A percentile compares a stretch with the other conserved stretches of the same genome.
Conservation (phyloP, 1,140 invertebrate genomes). For the Lepidurus couesii region DNA sequence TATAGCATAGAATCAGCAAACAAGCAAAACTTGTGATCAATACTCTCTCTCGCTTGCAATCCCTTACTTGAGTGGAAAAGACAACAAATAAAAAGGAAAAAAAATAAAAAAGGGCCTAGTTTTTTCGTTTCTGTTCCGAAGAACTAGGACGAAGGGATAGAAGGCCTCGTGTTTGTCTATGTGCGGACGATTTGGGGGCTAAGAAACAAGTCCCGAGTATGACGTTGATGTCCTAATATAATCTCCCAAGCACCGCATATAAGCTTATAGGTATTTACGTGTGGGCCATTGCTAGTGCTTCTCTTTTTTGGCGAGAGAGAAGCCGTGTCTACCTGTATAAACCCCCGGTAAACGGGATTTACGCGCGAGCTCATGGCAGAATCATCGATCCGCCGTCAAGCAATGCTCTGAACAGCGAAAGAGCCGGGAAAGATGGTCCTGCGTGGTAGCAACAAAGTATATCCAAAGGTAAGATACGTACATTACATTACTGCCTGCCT, state of each 20-base stretch:
- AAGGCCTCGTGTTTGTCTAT: too few relatives aligned
- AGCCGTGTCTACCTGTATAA: neutral
- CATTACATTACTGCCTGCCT: too few relatives aligned
- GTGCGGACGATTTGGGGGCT: too few relatives aligned
- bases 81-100: too few relatives aligned
- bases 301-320: neutral
- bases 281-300: neutral
- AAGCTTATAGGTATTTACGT: neutral
- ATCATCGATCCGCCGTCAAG: conserved; percentile 7
- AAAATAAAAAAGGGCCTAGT: too few relatives aligned
- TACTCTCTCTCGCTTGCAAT: neutral
- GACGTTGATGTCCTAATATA: neutral
- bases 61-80: neutral
- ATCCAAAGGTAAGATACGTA: neutral
- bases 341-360: conserved; percentile 17
- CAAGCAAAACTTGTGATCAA: conserved; percentile 22
- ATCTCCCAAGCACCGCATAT: neutral
- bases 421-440: neutral
- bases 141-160: too few relatives aligned
- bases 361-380: conserved; percentile 11
- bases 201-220: neutral
- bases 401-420: neutral
- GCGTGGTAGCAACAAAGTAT: neutral
- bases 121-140: too few relatives aligned
- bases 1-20: conserved; percentile 16